Evolutionary conservation across 1,140 invertebrate species (phyloP).

Genomic region (Drosophila ohnishii): DNA sequence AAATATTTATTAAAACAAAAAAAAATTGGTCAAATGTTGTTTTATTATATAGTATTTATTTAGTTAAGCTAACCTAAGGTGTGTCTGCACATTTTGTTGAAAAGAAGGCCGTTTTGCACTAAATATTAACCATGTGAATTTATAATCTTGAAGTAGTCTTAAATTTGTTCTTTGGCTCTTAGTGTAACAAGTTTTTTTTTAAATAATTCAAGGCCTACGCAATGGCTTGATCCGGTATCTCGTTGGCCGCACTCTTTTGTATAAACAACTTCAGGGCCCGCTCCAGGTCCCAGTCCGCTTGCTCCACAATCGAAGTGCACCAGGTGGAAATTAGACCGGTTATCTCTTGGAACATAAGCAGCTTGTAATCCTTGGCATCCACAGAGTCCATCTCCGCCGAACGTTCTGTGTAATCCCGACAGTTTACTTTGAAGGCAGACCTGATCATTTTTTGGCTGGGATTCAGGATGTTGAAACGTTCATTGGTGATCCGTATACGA

Average conservation of each 20-base stretch:
- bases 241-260: conserved; percentile 10
- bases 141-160: not conserved
- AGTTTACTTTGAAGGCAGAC: conserved; percentile 58
- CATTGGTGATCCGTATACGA: conserved; percentile 62
- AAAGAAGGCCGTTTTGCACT: too few species aligned
- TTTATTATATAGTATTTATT: too few species aligned
- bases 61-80: too few species aligned
- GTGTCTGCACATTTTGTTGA: too few species aligned
- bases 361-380: conserved; percentile 56
- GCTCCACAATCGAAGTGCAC: conserved; percentile 70
- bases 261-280: conserved; percentile 51
- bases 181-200: not conserved
- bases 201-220: conserved; percentile 12
- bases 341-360: conserved; percentile 65
- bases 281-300: conserved; percentile 66
- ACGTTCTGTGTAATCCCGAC: conserved; percentile 1
- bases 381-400: conserved; percentile 38
- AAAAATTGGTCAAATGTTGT: too few species aligned
- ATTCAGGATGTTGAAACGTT: conserved; percentile 58
- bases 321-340: conserved; percentile 64
- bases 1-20: too few species aligned
- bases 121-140: too few species aligned
- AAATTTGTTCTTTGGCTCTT: conserved; percentile 1
- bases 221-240: conserved; percentile 54
- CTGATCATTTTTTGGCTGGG: conserved; percentile 46